These are phyloP conservation scores for Anisognathus igniventris DNA, from an alignment of 2,797 vertebrate genomes.

Conservation along the genomic window DNA sequence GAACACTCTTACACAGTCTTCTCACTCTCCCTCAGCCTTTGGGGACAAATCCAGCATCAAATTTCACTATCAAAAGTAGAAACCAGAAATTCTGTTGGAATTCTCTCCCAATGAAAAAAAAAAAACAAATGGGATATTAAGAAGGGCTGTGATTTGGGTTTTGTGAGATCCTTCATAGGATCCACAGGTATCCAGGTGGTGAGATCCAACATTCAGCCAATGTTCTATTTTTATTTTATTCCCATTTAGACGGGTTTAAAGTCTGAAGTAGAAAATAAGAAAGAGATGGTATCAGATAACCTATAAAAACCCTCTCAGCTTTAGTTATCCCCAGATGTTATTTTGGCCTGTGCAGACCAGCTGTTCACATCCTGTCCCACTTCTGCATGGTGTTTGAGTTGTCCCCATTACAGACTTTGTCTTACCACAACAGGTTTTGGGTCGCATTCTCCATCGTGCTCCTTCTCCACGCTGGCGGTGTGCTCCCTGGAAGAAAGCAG, in stretches of 20 bases:
- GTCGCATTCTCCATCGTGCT: neutral
- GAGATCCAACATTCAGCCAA: neutral
- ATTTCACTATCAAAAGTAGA: neutral
- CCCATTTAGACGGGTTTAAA: neutral
- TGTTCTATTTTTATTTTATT: neutral
- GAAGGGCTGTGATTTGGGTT: neutral
- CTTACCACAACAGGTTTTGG: neutral
- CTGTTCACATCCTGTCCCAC: neutral
- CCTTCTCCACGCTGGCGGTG: neutral
- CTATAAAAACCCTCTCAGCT: neutral
- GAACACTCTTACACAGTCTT: neutral
- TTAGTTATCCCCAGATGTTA: neutral
- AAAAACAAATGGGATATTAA: neutral
- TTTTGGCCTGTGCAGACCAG: neutral
- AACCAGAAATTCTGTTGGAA: neutral
- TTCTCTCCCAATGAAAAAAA: neutral
- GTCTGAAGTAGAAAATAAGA: neutral
- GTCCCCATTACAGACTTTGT: neutral
- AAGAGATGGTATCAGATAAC: neutral
- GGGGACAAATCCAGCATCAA: neutral
- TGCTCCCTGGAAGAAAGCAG: neutral
- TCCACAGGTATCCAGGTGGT: neutral
- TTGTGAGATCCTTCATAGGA: neutral
- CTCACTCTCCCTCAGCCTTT: neutral
- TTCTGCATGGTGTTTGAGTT: neutral